Evolutionary conservation across 53 echinoderm and acorn worm genomes (phyloP).

Genomic region (Paracentrotus lividus): DNA sequence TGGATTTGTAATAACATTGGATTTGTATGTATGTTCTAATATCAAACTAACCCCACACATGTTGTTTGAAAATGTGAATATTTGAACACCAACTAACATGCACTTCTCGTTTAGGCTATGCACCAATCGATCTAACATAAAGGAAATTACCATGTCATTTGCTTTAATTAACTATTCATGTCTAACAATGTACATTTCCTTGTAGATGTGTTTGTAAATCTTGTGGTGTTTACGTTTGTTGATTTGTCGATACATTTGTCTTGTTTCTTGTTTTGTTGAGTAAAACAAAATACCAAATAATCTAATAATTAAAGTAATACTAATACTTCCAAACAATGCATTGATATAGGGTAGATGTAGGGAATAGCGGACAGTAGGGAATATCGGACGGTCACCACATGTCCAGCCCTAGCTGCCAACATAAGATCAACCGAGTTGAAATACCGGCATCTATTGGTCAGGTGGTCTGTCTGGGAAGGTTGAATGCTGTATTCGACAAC

Average conservation of each 20-base stretch:
- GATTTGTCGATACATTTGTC: neutral
- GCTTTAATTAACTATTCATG: neutral
- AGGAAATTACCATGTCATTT: neutral
- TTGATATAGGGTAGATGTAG: too few relatives aligned
- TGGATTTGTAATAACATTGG: neutral
- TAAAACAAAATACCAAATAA: too few relatives aligned
- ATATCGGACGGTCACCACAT: too few relatives aligned
- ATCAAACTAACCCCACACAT: neutral
- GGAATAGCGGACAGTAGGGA: too few relatives aligned
- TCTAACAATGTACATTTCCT: neutral
- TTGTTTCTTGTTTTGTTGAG: neutral
- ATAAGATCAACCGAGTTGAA: too few relatives aligned
- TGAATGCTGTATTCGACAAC: too few relatives aligned
- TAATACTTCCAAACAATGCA: too few relatives aligned
- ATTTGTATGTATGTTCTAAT: neutral
- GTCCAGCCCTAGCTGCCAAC: too few relatives aligned
- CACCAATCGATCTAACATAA: neutral
- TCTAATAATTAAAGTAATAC: too few relatives aligned
- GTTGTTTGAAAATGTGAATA: neutral
- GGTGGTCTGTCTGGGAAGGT: too few relatives aligned
- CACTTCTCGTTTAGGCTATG: neutral
- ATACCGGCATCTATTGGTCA: too few relatives aligned
- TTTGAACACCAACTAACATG: neutral
- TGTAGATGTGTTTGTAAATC: neutral
- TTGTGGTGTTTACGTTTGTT: neutral